A percentile compares a stretch with the other conserved stretches of the same genome.
phyloP scores from a whole-genome alignment of 2,888 invertebrate species.

The Timandra comae region DNA sequence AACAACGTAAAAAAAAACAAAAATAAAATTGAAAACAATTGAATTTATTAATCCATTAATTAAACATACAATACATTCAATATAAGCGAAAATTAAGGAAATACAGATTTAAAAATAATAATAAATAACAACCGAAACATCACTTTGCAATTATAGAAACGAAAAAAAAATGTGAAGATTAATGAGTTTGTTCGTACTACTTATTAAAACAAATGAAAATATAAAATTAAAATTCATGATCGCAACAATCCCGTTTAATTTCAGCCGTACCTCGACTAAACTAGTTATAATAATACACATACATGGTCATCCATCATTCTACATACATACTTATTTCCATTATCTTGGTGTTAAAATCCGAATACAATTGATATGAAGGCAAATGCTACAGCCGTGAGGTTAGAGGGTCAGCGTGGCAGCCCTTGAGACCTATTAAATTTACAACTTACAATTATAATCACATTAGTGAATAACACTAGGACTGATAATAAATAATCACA shows the following conservation, averaged over 20 bases:
- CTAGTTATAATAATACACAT: slow-evolving; percentile 18
- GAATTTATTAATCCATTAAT: slow-evolving; percentile 42
- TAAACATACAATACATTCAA: slow-evolving; percentile 37
- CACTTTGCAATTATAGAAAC: not conserved
- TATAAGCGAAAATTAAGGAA: slow-evolving; percentile 26
- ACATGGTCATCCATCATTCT: slow-evolving; percentile 14
- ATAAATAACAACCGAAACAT: slow-evolving; percentile 12
- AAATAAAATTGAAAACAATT: slow-evolving; percentile 46
- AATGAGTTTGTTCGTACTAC: slow-evolving; percentile 1
- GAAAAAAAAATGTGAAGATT: not conserved
- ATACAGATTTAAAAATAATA: slow-evolving; percentile 29
- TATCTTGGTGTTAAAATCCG: slow-evolving; percentile 14
- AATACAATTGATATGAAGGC: slow-evolving; percentile 15
- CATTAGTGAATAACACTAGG: too few relatives aligned
- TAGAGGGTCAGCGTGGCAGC: slow-evolving; percentile 11
- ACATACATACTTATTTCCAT: too few relatives aligned
- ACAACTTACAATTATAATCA: not conserved
- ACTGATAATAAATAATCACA: too few relatives aligned
- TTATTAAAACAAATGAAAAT: slow-evolving; percentile 10
- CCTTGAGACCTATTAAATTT: slow-evolving; percentile 2
- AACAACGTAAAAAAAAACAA: slow-evolving; percentile 26
- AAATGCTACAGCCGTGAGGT: slow-evolving; percentile 18
- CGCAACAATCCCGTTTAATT: slow-evolving; percentile 37
- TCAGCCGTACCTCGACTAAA: slow-evolving; percentile 26
- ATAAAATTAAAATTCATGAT: slow-evolving; percentile 25